Base-by-base conservation (phyloP, 2,113 vertebrate genomes). In the Columba janthina region DNA sequence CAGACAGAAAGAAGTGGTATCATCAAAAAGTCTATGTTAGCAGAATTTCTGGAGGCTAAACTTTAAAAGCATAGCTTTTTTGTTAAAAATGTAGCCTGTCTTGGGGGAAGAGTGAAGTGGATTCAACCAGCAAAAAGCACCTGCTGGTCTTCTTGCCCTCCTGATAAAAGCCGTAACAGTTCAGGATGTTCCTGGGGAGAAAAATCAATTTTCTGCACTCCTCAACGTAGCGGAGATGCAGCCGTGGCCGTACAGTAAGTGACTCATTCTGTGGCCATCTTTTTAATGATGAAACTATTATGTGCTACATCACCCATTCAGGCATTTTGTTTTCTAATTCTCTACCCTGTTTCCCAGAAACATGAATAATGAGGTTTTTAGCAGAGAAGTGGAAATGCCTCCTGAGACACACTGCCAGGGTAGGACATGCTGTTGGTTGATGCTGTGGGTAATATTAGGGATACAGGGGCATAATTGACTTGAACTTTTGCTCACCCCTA, bases 401-500 rank as follows among this genome's bases (percentile, higher is more conserved):
- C 60, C 79, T 29, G 34, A 93, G 66, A 95, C 34, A 24, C 34
- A 54, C 17, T 0, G 18, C 50, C 42, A 22, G 34, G 80, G 56
- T 26, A 85, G 73, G 83, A 72, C 11, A 1, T 84, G 58, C 66
- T 88, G 71, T 46, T 62, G 61, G 54, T 69, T 82, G 67, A 24
- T 51, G 65, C 86, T 25, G 6, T 38, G 62, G 67, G 32, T 80
- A 51, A 58, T 81, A 81, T 90, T 94, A 92, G 61, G 91, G 77
- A 73, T 91, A 65, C 0, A 0, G 53, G 61, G 67, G 28, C 46
- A 5, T 95, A 95, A 95, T 94, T 92, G 95, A 82, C 94, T 95
- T 97, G 90, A 96, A 96, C 94, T 94, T 95, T 42, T 94, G 64
- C 53, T 96, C 82, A 87, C 88, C 89, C 67, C 56, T 84, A 38